Conservation (phyloP, 1,140 invertebrate genomes). For the Trichomalopsis sarcophagae region DNA sequence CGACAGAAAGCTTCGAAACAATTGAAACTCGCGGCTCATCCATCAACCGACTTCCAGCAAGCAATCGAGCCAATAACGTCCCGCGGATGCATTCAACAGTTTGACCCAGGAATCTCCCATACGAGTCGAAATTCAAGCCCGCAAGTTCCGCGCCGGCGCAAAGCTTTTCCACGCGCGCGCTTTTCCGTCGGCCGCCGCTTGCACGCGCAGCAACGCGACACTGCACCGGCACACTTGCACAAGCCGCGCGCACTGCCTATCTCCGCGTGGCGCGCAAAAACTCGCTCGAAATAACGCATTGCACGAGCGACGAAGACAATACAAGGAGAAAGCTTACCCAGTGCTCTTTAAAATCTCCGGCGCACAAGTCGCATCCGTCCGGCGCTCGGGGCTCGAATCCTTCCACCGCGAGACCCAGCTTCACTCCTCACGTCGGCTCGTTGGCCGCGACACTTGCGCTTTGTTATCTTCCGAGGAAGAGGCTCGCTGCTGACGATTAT, state of each 20-base stretch:
- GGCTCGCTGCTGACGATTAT: neutral
- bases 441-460: constrained; percentile 23
- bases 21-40: too few relatives aligned
- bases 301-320: neutral
- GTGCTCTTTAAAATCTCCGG: constrained; percentile 54
- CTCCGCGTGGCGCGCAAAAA: neutral
- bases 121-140: neutral
- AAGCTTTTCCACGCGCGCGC: constrained; percentile 6
- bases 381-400: constrained; percentile 56
- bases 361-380: constrained; percentile 56
- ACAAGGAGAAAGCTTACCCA: constrained; percentile 57
- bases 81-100: neutral
- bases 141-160: neutral
- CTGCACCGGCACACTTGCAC: neutral
- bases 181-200: constrained; percentile 16
- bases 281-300: neutral
- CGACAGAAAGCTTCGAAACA: too few relatives aligned
- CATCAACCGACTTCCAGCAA: too few relatives aligned
- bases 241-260: neutral
- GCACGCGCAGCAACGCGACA: too few relatives aligned
- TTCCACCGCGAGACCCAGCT: constrained; percentile 55
- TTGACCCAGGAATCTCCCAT: neutral
- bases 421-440: constrained; percentile 38
- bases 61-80: too few relatives aligned
- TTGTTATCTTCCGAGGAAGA: neutral